These are phyloP conservation scores for Onychostruthus taczanowskii DNA, from an alignment of 2,113 vertebrate species.

Conservation along the genomic window DNA sequence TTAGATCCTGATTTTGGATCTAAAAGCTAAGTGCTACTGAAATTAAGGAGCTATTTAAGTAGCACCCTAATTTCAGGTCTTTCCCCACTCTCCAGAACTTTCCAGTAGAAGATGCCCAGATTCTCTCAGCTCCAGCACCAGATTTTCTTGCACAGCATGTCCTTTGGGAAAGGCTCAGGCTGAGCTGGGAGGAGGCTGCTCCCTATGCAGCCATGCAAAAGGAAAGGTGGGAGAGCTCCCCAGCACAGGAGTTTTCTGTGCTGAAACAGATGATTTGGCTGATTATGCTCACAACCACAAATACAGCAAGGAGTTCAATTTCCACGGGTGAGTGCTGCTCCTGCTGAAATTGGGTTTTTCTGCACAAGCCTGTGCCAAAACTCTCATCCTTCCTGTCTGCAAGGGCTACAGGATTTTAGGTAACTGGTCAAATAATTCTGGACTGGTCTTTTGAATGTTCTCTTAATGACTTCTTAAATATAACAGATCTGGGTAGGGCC, in stretches of 20 bases:
- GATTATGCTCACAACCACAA: background rate
- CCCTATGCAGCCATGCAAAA: background rate
- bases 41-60: too few relatives aligned
- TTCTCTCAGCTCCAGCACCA: background rate
- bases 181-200: background rate
- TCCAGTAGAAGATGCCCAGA: background rate
- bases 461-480: background rate
- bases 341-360: background rate
- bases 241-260: background rate
- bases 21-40: too few relatives aligned
- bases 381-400: background rate
- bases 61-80: background rate
- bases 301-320: background rate
- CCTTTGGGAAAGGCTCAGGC: background rate
- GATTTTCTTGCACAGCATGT: background rate
- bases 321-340: background rate
- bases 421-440: background rate
- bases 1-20: background rate
- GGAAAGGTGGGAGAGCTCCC: background rate
- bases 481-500: background rate
- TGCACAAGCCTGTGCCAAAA: background rate
- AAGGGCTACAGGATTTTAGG: background rate
- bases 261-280: background rate
- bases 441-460: background rate
- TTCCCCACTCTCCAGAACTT: background rate